These are phyloP conservation scores for Campaea margaritaria DNA, from an alignment of 2,888 invertebrate genomes.

Conservation along the genomic window DNA sequence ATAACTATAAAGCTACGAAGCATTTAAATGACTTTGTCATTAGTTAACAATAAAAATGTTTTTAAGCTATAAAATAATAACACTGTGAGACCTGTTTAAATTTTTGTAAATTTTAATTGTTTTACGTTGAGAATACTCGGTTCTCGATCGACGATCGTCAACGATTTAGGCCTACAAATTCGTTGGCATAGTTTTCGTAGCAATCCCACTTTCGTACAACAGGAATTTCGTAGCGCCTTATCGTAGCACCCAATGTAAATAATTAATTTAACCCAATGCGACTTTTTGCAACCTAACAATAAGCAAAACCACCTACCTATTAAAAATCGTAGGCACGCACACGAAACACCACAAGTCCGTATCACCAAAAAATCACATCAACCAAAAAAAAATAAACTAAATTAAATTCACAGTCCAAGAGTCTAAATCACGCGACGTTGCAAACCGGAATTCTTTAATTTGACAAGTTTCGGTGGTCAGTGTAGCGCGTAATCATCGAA, in stretches of 20 bases:
- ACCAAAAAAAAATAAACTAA: conserved; percentile 61
- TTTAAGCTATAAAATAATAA: too few species aligned
- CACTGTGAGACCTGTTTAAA: too few species aligned
- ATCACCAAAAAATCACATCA: conserved; percentile 62
- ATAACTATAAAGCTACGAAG: too few species aligned
- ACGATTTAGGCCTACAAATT: conserved; percentile 10
- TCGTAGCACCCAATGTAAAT: conserved; percentile 9
- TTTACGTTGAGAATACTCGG: too few species aligned
- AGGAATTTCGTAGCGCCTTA: conserved; percentile 8
- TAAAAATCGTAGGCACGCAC: conserved; percentile 42
- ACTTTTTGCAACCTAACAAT: background rate
- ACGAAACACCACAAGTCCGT: conserved; percentile 44
- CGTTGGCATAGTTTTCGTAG: conserved; percentile 2
- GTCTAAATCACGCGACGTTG: conserved; percentile 59
- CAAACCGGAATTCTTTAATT: conserved; percentile 76
- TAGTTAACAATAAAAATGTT: too few species aligned
- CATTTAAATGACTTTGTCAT: too few species aligned
- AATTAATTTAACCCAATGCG: background rate
- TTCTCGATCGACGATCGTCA: background rate
- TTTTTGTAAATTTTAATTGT: too few species aligned
- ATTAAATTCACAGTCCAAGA: conserved; percentile 62
- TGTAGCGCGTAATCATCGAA: conserved; percentile 82
- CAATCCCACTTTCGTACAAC: conserved; percentile 3
- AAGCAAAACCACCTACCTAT: conserved; percentile 48
- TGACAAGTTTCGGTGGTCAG: conserved; percentile 78